Conservation (phyloP, 2,797 vertebrate genomes). For the Anolis apletophallus region DNA sequence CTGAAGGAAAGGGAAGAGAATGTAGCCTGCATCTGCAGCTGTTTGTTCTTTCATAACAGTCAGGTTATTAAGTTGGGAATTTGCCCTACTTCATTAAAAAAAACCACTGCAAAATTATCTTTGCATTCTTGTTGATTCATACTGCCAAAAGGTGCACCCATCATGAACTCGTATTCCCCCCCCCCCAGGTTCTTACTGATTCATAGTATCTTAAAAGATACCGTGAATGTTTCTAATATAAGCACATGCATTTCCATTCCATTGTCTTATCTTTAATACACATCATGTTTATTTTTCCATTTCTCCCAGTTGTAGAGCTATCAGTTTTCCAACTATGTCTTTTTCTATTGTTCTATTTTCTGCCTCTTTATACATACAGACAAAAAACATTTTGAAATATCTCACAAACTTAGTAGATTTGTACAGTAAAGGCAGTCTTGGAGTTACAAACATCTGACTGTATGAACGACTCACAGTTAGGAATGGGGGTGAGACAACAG, state of each 20-base stretch:
- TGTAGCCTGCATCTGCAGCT: background rate
- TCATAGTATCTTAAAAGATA: no score
- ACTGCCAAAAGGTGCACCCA: background rate
- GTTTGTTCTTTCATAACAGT: background rate
- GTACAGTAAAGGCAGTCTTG: no score
- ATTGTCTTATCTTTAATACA: background rate
- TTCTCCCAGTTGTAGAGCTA: background rate
- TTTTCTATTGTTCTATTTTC: background rate
- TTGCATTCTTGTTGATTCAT: background rate
- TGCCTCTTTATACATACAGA: background rate
- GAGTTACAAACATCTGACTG: no score
- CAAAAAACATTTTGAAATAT: background rate
- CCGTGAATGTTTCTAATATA: background rate
- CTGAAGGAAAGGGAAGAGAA: no score
- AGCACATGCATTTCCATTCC: background rate
- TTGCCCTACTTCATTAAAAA: background rate
- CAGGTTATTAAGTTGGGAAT: background rate
- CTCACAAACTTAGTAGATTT: background rate
- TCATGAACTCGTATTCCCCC: background rate
- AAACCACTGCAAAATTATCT: background rate
- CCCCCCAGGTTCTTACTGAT: no score
- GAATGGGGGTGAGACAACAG: no score
- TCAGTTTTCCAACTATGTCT: background rate
- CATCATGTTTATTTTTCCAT: background rate
- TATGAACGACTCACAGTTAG: no score